A percentile compares a stretch with the other conserved stretches of the same genome.
These are phyloP conservation scores for Eutrigla gurnardus DNA, from an alignment of 2,797 vertebrate genomes.

Conservation along the genomic window DNA sequence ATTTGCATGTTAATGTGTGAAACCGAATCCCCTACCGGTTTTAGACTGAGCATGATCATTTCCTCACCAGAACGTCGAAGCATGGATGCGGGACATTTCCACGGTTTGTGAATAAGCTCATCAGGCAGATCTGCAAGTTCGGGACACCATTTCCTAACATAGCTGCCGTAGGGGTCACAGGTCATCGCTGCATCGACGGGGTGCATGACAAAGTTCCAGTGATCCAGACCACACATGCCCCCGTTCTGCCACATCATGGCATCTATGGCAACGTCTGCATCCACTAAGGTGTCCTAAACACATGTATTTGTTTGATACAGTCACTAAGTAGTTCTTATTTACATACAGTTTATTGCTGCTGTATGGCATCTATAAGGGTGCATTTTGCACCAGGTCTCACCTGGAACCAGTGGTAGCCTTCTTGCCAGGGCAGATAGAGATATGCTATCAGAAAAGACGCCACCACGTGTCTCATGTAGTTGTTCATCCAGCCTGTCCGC, in stretches of 20 bases:
- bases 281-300: constrained; percentile 81
- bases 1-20: neutral
- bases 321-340: neutral
- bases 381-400: constrained; percentile 40
- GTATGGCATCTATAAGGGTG: neutral
- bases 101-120: constrained; percentile 83
- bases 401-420: constrained; percentile 85
- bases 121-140: constrained; percentile 79
- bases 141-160: constrained; percentile 82
- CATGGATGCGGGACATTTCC: constrained; percentile 79
- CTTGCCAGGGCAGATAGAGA: constrained; percentile 83
- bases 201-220: constrained; percentile 87
- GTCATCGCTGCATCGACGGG: constrained; percentile 82
- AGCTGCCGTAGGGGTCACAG: constrained; percentile 78
- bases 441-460: constrained; percentile 84
- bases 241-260: constrained; percentile 88
- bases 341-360: neutral
- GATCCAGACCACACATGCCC: constrained; percentile 84
- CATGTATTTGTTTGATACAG: neutral
- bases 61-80: constrained; percentile 76
- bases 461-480: constrained; percentile 84
- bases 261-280: constrained; percentile 84
- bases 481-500: constrained; percentile 85
- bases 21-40: neutral
- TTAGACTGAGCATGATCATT: neutral